Base-by-base conservation (phyloP, 2,797 vertebrate species). In the Discoglossus pictus region DNA sequence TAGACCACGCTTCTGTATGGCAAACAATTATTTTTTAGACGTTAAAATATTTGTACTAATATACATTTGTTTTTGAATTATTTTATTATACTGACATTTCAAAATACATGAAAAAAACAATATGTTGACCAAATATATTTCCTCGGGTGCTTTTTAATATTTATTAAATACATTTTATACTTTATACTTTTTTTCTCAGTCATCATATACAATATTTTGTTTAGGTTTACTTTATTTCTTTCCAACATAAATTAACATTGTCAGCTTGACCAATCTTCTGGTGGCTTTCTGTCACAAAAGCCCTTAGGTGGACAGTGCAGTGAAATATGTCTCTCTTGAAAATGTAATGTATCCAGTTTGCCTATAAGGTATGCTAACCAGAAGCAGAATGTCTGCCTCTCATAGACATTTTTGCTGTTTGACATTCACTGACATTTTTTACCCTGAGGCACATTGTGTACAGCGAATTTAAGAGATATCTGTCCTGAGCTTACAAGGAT, bases 371-470 rank as follows among this genome's bases (percentile, higher is more conserved):
- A 65, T 65, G 44, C 53, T 59, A 59, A 65, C 36, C 18, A 64
- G 44, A 20, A 16, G n/a, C 20, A 13, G 53, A 59, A 44, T 38
- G 36, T 15, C 38, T 38, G 36, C 6, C 46, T 43, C 46, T 71
- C 53, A 20, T 46, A 35, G 43, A 35, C 61, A 52, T 39, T 64
- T 71, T 71, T 52, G 46, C 53, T 65, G 46, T 39, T 38, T 71
- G 61, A 71, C 68, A 71, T 71, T 64, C 68, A 63, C 15, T 64
- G 61, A 65, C 68, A 59, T 71, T 64, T 59, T 59, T 38, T 52
- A 52, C 43, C 68, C 60, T 36, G 15, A 36, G 61, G 68, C 61
- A 64, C 38, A 42, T 52, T 71, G 61, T 64, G 61, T 71, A 71
- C 68, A 71, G 68, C 44, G 61, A 71, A 52, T 71, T 64, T 58